phyloP scores from a whole-genome alignment of 2,888 invertebrate genomes.

The Clusia tigrina region DNA sequence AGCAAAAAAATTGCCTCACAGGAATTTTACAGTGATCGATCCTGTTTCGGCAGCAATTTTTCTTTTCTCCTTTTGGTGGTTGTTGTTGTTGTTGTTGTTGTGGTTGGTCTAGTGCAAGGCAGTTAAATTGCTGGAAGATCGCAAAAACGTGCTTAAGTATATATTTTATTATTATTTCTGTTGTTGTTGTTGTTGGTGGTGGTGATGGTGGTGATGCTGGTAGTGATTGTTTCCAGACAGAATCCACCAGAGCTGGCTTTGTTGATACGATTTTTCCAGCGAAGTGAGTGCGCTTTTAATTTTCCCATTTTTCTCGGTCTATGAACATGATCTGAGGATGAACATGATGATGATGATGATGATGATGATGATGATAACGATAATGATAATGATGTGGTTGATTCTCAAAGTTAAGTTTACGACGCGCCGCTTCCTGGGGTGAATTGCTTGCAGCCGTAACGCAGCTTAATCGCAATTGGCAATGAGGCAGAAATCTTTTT shows the following conservation, averaged over 20 bases:
- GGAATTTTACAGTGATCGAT: background rate
- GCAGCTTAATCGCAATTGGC: slow-evolving; percentile 54
- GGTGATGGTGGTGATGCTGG: slow-evolving; percentile 15
- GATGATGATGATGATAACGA: too few relatives aligned
- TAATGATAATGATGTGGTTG: too few relatives aligned
- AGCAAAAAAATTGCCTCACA: background rate
- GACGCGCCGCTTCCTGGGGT: too few relatives aligned
- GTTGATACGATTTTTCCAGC: slow-evolving; percentile 5
- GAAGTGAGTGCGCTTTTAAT: slow-evolving; percentile 41
- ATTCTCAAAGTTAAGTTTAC: too few relatives aligned
- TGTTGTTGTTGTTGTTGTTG: slow-evolving; percentile 2
- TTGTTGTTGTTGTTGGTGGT: too few relatives aligned
- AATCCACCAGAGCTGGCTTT: too few relatives aligned
- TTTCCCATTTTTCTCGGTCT: slow-evolving; percentile 41
- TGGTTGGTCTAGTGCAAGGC: background rate
- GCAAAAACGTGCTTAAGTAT: slow-evolving; percentile 53
- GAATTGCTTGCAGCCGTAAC: slow-evolving; percentile 16
- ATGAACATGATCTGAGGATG: slow-evolving; percentile 28
- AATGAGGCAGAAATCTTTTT: too few relatives aligned
- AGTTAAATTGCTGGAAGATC: slow-evolving; percentile 59
- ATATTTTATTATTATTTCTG: slow-evolving; percentile 9
- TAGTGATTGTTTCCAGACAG: background rate
- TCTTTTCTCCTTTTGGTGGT: background rate
- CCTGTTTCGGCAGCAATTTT: background rate
- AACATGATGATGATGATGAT: too few relatives aligned